Evolutionary conservation across 2,113 vertebrate genomes (phyloP), one percentile per base, ranked within the genome.

Genomic region (Cryptotis parvus): DNA sequence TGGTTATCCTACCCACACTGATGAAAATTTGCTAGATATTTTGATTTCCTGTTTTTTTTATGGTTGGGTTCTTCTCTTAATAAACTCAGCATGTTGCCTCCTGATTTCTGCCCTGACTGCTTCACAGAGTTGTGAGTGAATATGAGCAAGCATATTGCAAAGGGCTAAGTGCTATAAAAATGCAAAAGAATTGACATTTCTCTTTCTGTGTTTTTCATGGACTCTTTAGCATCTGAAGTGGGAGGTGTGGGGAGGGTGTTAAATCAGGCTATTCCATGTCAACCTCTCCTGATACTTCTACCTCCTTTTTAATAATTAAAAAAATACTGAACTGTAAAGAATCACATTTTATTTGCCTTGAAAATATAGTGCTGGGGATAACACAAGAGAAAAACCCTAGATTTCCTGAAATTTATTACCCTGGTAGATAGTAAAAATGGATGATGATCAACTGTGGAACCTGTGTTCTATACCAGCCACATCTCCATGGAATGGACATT

Each of bases 91-190:
- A 3, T 58, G 49, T 37, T 55, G 66, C 5, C 11, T 16, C 52
- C 11, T 69, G 41, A 76, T 20, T 63, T 49, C 37, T 69, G 31
- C 52, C 16, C 66, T 24, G 12, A 68, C 52, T 92, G 80, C 43
- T 35, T 39, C 24, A 3, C 31, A 45, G 87, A 68, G 43, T 41
- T 86, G 45, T 27, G 52, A 91, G 66, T 18, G 35, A 83, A 27
- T 37, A 70, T 27, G 15, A 31, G 45, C 84, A 93, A 92, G 70
- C 84, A 73, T 18, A 82, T 83, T 72, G 52, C 33, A 43, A 81
- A 81, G 43, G 29, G 22, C 12, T 11, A 24, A 39, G 29, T 31
- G 12, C 4, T 15, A 16, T 35, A 33, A 41, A 77, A 87, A 77
- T 24, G 24, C 8, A 55, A 27, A 39, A n/a, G 24, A 33, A 37